Percentiles rank a stretch among this genome's conserved stretches.
Conservation (phyloP, 1,140 invertebrate genomes). For the Dendroctonus valens region DNA sequence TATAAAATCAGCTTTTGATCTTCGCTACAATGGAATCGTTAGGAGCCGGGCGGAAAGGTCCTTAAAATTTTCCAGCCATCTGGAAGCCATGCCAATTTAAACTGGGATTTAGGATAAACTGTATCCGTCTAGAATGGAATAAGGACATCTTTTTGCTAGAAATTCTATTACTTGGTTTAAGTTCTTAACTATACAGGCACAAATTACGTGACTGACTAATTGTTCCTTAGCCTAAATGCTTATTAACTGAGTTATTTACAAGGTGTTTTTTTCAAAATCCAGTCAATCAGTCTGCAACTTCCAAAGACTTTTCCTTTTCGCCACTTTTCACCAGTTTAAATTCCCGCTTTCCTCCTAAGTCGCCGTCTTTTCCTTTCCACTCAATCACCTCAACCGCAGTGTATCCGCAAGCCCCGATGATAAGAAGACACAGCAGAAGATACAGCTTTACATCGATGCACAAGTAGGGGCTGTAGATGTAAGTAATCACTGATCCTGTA, state of each 20-base stretch:
- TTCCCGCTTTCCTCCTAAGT: conserved; percentile 9
- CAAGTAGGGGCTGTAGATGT: conserved; percentile 73
- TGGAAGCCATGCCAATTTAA: too few species aligned
- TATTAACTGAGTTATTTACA: background rate
- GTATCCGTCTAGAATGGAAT: too few species aligned
- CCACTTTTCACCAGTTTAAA: conserved; percentile 34
- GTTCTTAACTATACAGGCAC: too few species aligned
- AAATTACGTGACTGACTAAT: too few species aligned
- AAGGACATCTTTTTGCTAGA: too few species aligned
- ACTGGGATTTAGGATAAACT: too few species aligned
- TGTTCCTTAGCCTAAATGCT: too few species aligned
- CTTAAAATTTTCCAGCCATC: too few species aligned
- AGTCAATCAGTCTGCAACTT: conserved; percentile 33
- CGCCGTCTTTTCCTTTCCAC: conserved; percentile 15
- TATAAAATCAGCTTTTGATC: conserved; percentile 7
- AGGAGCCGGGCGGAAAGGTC: too few species aligned
- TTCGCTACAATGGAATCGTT: background rate
- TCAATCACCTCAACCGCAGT: conserved; percentile 40
- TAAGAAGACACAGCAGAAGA: conserved; percentile 68
- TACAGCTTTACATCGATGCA: conserved; percentile 76
- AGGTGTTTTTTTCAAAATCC: background rate
- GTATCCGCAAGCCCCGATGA: conserved; percentile 75
- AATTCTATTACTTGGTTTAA: too few species aligned
- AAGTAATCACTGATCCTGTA: conserved; percentile 84
- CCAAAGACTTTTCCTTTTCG: conserved; percentile 27